These are phyloP conservation scores for Meandrina meandrites DNA, from an alignment of 92 coral and sea anemone species.

Conservation along the genomic window DNA sequence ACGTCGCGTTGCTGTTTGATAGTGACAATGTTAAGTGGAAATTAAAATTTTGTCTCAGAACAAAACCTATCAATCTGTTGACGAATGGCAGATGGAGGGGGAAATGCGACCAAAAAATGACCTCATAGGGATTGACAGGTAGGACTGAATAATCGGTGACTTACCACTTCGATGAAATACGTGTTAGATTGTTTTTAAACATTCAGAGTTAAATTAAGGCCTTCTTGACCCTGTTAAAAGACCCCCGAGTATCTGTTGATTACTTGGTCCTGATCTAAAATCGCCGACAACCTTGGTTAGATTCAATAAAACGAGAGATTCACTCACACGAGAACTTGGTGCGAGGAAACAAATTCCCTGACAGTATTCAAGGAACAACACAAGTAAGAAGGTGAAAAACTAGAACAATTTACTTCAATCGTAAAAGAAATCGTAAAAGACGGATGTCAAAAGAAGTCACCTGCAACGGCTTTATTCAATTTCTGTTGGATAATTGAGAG, in stretches of 20 bases:
- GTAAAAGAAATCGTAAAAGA: neutral
- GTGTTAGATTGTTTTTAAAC: neutral
- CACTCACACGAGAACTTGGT: neutral
- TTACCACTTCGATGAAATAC: neutral
- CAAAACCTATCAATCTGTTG: neutral
- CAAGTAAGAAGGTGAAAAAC: neutral
- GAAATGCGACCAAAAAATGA: neutral
- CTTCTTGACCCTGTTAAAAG: neutral
- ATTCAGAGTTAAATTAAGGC: neutral
- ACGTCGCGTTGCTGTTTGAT: neutral
- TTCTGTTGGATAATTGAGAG: neutral
- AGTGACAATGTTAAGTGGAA: neutral
- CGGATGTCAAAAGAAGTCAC: constrained; percentile 12
- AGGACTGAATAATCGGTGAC: neutral
- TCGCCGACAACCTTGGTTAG: neutral
- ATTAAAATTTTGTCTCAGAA: neutral
- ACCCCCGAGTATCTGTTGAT: neutral
- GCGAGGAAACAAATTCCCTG: neutral
- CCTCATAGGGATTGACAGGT: neutral
- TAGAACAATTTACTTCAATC: neutral
- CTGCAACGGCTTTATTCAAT: neutral
- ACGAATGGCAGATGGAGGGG: neutral
- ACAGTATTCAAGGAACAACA: neutral
- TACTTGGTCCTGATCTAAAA: neutral
- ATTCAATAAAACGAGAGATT: neutral